These are phyloP conservation scores for Eupleurogrammus muticus DNA, from an alignment of 2,797 vertebrate genomes.

Conservation along the genomic window DNA sequence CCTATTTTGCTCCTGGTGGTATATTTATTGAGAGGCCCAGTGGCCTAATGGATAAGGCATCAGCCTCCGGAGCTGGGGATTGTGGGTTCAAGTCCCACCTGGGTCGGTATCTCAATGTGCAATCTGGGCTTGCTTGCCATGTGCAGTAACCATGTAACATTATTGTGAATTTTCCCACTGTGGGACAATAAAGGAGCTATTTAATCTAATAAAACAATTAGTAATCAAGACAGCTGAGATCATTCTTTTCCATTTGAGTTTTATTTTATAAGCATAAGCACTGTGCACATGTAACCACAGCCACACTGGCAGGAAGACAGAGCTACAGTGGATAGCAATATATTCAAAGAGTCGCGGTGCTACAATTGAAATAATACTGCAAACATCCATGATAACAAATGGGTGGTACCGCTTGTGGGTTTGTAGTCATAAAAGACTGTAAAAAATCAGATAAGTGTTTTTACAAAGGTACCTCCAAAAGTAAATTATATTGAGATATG, in stretches of 20 bases:
- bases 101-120: too few species aligned
- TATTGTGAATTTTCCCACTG: too few species aligned
- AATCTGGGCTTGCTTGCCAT: too few species aligned
- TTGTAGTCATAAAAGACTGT: constrained; percentile 18
- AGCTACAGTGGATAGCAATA: constrained; percentile 1
- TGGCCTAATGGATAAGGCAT: constrained; percentile 82
- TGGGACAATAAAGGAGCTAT: too few species aligned
- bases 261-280: neutral
- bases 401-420: neutral
- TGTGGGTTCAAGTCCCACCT: constrained; percentile 80
- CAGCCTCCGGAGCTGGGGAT: constrained; percentile 77
- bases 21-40: too few species aligned
- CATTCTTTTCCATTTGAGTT: neutral
- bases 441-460: constrained; percentile 27
- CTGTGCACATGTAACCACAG: neutral
- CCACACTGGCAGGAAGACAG: neutral
- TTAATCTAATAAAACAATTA: neutral
- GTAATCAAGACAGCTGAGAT: neutral
- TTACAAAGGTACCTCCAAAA: constrained; percentile 5
- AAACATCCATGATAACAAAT: neutral
- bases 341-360: neutral
- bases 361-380: neutral
- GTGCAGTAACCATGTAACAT: too few species aligned
- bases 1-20: neutral
- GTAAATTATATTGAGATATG: neutral